Percentiles rank a stretch among this genome's conserved stretches.
phyloP scores from a whole-genome alignment of 2,113 vertebrate species.

The Speoplatyrhinus poulsoni region DNA sequence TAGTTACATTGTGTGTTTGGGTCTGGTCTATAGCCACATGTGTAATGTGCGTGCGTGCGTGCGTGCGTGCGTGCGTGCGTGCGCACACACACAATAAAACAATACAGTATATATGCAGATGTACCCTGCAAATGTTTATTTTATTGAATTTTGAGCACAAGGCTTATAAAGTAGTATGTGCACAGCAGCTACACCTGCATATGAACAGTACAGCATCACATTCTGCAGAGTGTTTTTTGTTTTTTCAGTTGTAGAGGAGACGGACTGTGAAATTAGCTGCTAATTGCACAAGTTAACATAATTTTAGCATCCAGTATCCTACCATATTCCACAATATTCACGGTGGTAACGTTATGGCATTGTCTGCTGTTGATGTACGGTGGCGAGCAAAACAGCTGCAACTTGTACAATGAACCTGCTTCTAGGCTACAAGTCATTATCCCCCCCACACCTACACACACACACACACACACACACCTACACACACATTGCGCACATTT shows the following conservation, averaged over 20 bases:
- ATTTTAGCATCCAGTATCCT: constrained; percentile 32
- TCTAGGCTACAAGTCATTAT: constrained; percentile 43
- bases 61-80: too few relatives aligned
- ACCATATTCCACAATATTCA: constrained; percentile 23
- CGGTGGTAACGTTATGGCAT: constrained; percentile 2
- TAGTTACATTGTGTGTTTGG: not conserved
- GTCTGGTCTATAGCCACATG: not conserved
- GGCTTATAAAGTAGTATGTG: too few relatives aligned
- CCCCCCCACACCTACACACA: not conserved
- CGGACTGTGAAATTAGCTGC: constrained; percentile 15
- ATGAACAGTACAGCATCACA: too few relatives aligned
- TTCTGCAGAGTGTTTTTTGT: not conserved
- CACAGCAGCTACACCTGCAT: too few relatives aligned
- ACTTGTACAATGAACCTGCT: constrained; percentile 21
- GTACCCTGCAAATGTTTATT: too few relatives aligned
- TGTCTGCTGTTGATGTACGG: constrained; percentile 5
- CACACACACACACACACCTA: not conserved
- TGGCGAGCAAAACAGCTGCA: constrained; percentile 18
- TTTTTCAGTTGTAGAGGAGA: constrained; percentile 12
- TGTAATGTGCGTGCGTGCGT: too few relatives aligned
- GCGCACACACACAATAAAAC: too few relatives aligned
- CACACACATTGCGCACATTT: constrained; percentile 11
- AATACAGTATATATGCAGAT: too few relatives aligned
- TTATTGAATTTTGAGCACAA: too few relatives aligned
- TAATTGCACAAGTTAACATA: constrained; percentile 31